Evolutionary conservation across 2,888 invertebrate species (phyloP).

Genomic region (Cabera pusaria): DNA sequence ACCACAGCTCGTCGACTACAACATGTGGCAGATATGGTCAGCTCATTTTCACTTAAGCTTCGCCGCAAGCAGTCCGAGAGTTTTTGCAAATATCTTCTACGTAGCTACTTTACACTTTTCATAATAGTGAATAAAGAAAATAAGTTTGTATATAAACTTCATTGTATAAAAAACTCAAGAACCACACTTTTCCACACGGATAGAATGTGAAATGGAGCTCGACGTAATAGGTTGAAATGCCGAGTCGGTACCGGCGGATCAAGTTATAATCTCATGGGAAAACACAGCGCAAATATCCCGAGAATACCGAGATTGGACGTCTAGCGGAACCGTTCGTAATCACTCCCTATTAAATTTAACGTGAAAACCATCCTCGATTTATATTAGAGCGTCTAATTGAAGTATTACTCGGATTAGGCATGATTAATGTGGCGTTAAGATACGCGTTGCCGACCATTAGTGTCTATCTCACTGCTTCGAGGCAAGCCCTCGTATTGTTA

Average conservation of each 20-base stretch:
- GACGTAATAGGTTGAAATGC: slow-evolving; percentile 33
- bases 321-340: slow-evolving; percentile 16
- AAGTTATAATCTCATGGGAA: slow-evolving; percentile 26
- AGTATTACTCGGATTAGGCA: slow-evolving; percentile 35
- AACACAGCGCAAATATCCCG: slow-evolving; percentile 27
- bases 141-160: slow-evolving; percentile 1
- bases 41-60: too few relatives aligned
- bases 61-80: too few relatives aligned
- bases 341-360: slow-evolving; percentile 22
- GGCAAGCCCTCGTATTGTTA: too few relatives aligned
- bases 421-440: slow-evolving; percentile 53
- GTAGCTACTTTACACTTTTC: too few relatives aligned
- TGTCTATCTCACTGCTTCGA: slow-evolving; percentile 20
- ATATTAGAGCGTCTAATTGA: slow-evolving; percentile 28
- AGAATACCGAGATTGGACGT: slow-evolving; percentile 36
- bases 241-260: slow-evolving; percentile 18
- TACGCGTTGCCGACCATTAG: slow-evolving; percentile 31
- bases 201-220: slow-evolving; percentile 38
- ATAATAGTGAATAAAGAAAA: too few relatives aligned
- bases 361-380: slow-evolving; percentile 23
- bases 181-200: slow-evolving; percentile 12
- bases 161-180: not conserved
- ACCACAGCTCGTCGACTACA: too few relatives aligned
- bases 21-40: too few relatives aligned
- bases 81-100: too few relatives aligned